phyloP scores from a whole-genome alignment of 2,797 vertebrate genomes.

The Pantherophis alleghaniensis region DNA sequence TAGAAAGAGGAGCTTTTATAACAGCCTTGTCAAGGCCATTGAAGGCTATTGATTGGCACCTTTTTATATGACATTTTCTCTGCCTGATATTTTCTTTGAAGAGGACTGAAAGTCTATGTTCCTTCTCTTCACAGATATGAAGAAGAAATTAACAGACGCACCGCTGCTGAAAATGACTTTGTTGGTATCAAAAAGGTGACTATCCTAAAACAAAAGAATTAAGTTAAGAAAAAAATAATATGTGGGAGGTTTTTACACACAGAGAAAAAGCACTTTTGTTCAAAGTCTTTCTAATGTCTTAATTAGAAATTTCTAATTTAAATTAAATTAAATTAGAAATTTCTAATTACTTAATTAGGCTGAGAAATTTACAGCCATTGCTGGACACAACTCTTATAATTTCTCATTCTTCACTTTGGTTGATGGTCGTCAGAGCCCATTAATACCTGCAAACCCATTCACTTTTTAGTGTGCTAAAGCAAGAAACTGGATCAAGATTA shows the following conservation, averaged over 20 bases:
- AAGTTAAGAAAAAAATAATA: not conserved
- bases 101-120: not conserved
- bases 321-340: too few relatives aligned
- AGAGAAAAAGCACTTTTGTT: not conserved
- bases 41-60: not conserved
- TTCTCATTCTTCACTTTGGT: not conserved
- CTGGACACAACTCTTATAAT: not conserved
- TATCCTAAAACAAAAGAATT: not conserved
- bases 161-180: slow-evolving; percentile 87
- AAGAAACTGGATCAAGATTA: not conserved
- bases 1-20: not conserved
- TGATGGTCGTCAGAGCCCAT: not conserved
- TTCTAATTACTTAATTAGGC: not conserved
- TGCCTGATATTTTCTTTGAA: not conserved
- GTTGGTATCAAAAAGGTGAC: slow-evolving; percentile 88
- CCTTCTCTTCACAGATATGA: slow-evolving; percentile 76
- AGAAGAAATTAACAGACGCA: slow-evolving; percentile 88
- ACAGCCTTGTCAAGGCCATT: not conserved
- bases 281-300: not conserved
- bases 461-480: not conserved
- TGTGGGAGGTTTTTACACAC: not conserved
- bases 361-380: not conserved
- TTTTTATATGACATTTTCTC: not conserved
- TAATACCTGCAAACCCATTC: not conserved
- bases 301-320: too few relatives aligned